Percentiles rank a stretch among this genome's conserved stretches.
phyloP scores from a whole-genome alignment of 2,888 invertebrate genomes.

The Drosophila cracens region DNA sequence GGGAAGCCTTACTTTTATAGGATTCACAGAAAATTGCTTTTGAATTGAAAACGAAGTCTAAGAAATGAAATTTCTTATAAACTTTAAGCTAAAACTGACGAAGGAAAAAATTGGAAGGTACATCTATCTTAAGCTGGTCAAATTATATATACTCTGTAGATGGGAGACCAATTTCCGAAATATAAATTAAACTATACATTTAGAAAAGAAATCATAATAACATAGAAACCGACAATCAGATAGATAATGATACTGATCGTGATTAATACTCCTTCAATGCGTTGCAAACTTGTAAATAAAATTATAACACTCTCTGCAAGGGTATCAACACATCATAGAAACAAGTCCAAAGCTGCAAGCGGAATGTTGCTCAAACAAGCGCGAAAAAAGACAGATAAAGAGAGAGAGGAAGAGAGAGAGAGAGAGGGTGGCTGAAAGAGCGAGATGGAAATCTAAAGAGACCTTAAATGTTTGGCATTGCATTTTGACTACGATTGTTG shows the following conservation, averaged over 20 bases:
- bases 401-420: no score
- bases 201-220: background rate
- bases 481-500: slow-evolving; percentile 30
- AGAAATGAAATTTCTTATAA: background rate
- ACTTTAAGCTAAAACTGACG: background rate
- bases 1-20: background rate
- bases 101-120: background rate
- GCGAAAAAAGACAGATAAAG: slow-evolving; percentile 1
- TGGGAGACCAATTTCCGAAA: background rate
- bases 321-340: background rate
- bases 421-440: background rate
- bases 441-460: background rate
- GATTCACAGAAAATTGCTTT: background rate
- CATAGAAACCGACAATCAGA: rapidly evolving
- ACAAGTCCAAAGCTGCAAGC: slow-evolving; percentile 18
- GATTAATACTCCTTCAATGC: background rate
- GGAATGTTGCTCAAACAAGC: slow-evolving; percentile 34
- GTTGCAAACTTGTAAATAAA: background rate
- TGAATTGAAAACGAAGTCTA: background rate
- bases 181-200: background rate
- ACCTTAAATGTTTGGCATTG: slow-evolving; percentile 48
- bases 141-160: background rate
- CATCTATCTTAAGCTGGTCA: rapidly evolving
- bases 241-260: background rate
- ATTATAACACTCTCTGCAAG: background rate